Conservation (phyloP, 2,113 vertebrate species). For the Ariopsis seemanni region DNA sequence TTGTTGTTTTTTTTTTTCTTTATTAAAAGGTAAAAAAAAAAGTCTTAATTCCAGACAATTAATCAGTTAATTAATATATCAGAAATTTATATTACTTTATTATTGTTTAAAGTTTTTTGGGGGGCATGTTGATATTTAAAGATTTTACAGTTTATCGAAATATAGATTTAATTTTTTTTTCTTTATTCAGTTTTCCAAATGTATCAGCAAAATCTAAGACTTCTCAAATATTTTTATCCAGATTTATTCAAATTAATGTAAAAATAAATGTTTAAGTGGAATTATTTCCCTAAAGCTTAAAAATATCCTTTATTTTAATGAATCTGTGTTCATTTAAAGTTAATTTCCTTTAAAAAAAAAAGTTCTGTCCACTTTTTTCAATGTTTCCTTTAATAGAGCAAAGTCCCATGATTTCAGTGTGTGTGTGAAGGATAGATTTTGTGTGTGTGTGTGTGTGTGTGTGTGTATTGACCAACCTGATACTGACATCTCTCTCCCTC, state of each 20-base stretch:
- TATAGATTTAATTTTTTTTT: not conserved
- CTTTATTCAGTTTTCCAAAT: not conserved
- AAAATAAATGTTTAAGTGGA: not conserved
- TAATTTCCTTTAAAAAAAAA: too few relatives aligned
- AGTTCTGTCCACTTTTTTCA: not conserved
- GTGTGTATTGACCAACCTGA: not conserved
- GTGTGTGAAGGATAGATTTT: not conserved
- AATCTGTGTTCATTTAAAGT: not conserved
- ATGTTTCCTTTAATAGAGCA: not conserved
- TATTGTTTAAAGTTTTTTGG: not conserved
- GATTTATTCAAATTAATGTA: not conserved
- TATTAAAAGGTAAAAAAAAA: not conserved
- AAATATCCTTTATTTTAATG: not conserved
- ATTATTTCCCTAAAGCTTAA: not conserved
- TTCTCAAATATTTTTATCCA: not conserved
- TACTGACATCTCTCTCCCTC: not conserved
- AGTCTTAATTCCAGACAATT: not conserved
- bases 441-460: not conserved
- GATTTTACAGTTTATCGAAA: not conserved
- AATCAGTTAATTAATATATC: not conserved
- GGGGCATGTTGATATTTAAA: not conserved
- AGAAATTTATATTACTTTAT: not conserved
- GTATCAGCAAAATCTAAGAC: not conserved
- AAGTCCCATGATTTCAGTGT: conserved; percentile 6
- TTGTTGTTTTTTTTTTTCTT: not conserved